Evolutionary conservation across 1,140 invertebrate genomes (phyloP).

Genomic region (Babylonia areolata): DNA sequence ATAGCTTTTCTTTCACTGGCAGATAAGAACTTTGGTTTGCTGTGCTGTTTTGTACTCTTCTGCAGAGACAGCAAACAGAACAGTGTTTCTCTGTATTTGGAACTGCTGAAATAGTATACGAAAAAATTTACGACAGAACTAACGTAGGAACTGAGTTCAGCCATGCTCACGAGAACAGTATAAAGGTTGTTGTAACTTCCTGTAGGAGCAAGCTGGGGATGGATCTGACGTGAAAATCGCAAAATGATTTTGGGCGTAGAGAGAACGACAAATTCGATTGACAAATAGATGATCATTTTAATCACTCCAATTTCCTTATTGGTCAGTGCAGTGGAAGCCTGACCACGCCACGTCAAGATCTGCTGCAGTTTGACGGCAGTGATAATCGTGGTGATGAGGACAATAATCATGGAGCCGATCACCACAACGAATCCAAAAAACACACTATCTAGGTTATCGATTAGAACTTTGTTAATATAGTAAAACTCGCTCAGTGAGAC

Average conservation of each 20-base stretch:
- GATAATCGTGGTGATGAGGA: conserved; percentile 1
- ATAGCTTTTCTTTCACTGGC: too few species aligned
- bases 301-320: neutral
- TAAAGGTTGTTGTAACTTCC: neutral
- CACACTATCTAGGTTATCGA: neutral
- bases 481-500: neutral
- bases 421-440: conserved; percentile 15
- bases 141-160: neutral
- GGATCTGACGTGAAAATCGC: neutral
- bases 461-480: neutral
- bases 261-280: neutral
- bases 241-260: neutral
- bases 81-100: neutral
- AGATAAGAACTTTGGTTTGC: neutral
- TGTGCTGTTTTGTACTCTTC: neutral
- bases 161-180: neutral
- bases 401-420: neutral
- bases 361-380: conserved; percentile 23
- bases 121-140: neutral
- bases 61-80: neutral
- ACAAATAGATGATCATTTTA: neutral
- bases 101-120: neutral
- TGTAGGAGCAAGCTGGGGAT: neutral
- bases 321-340: neutral
- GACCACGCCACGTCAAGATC: neutral